Percentiles rank a stretch among this genome's conserved stretches.
Conservation (phyloP, 1,140 invertebrate genomes). For the Megalopta genalis region DNA sequence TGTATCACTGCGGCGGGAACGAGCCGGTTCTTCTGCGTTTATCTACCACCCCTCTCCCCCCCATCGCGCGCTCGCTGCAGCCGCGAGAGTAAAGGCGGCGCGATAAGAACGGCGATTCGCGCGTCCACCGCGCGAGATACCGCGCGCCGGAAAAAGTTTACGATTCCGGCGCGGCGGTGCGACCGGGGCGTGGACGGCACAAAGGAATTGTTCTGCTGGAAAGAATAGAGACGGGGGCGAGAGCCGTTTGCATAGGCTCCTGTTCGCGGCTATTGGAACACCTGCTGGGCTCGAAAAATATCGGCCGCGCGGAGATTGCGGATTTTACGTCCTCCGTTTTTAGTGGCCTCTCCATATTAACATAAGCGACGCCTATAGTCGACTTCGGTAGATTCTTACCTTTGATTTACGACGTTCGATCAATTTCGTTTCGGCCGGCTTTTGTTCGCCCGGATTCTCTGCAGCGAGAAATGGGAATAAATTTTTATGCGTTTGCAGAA, state of each 20-base stretch:
- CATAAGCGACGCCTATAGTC: too few relatives aligned
- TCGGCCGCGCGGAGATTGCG: too few relatives aligned
- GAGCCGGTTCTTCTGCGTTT: slow-evolving; percentile 42
- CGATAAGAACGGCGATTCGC: slow-evolving; percentile 39
- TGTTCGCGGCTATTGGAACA: background rate
- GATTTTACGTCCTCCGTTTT: too few relatives aligned
- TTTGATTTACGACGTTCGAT: too few relatives aligned
- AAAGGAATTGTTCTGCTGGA: background rate
- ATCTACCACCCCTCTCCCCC: too few relatives aligned
- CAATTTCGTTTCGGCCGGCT: too few relatives aligned
- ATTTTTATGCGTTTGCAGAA: too few relatives aligned
- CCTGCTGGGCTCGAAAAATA: background rate
- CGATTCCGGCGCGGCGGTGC: background rate
- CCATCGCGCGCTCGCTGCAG: background rate
- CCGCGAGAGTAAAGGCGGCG: background rate
- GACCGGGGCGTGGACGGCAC: background rate
- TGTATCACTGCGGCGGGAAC: slow-evolving; percentile 28
- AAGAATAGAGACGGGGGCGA: background rate
- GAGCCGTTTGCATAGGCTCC: background rate
- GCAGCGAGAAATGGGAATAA: too few relatives aligned
- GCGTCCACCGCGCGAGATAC: slow-evolving; percentile 9
- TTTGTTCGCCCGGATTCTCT: too few relatives aligned
- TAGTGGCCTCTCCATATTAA: too few relatives aligned
- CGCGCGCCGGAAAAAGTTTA: slow-evolving; percentile 14
- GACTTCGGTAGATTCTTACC: too few relatives aligned